Conservation (phyloP, 2,113 vertebrate species). For the Bufo gargarizans region DNA sequence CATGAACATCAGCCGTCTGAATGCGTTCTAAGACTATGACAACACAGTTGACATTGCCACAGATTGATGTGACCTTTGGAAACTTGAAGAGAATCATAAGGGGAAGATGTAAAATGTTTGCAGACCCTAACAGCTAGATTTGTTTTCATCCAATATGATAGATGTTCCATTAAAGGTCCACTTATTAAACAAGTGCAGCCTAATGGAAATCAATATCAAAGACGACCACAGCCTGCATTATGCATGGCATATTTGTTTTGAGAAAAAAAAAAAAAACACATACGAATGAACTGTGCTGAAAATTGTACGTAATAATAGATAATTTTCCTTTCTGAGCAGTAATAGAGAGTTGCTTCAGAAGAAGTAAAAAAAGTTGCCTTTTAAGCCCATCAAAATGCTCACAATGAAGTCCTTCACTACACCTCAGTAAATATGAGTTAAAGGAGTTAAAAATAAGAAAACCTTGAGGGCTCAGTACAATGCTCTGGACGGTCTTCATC, state of each 20-base stretch:
- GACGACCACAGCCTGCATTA: conserved; percentile 4
- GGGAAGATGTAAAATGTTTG: not conserved
- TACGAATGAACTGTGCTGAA: not conserved
- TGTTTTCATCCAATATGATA: conserved; percentile 22
- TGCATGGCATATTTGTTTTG: not conserved
- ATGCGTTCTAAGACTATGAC: not conserved
- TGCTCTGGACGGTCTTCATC: not conserved
- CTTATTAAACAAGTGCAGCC: conserved; percentile 9
- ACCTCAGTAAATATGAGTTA: not conserved
- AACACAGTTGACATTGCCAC: not conserved
- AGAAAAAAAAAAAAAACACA: not conserved
- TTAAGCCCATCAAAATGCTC: not conserved
- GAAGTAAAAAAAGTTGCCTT: too few relatives aligned
- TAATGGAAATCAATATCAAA: conserved; percentile 45
- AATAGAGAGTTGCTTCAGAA: not conserved
- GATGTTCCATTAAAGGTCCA: conserved; percentile 15
- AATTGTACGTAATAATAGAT: not conserved
- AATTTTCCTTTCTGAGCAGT: not conserved
- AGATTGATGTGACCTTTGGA: conserved; percentile 11
- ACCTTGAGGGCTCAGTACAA: not conserved
- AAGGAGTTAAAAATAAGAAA: not conserved
- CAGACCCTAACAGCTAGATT: not conserved
- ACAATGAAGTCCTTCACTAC: not conserved
- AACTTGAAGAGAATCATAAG: not conserved
- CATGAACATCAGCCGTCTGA: too few relatives aligned